phyloP scores from a whole-genome alignment of 2,113 vertebrate genomes.

The Psettodes erumei region DNA sequence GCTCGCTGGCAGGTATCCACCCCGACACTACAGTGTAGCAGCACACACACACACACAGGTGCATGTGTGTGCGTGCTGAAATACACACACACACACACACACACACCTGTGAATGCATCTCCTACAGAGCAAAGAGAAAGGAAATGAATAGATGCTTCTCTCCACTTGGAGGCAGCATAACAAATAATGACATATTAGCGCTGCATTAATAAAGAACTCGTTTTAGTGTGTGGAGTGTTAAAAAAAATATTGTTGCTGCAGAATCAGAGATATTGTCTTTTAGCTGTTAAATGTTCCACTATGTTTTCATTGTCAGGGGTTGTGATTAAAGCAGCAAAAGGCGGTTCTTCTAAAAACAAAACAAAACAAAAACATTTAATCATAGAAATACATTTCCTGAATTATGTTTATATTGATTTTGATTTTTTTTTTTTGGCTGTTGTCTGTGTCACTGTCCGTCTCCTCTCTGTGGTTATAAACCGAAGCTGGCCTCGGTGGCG shows the following conservation, averaged over 20 bases:
- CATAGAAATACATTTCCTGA: neutral
- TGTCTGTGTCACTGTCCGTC: slow-evolving; percentile 1
- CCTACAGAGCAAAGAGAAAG: neutral
- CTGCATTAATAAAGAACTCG: too few species aligned
- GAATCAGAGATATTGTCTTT: too few species aligned
- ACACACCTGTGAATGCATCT: neutral
- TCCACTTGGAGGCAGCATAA: neutral
- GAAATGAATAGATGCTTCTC: neutral
- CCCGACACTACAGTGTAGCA: slow-evolving; percentile 9
- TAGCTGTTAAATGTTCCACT: neutral
- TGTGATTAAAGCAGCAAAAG: too few species aligned
- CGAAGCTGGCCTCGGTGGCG: slow-evolving; percentile 4
- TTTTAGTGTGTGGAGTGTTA: too few species aligned
- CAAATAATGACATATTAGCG: neutral
- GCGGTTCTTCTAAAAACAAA: neutral
- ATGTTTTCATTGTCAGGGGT: too few species aligned
- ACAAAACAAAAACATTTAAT: too few species aligned
- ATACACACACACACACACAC: too few species aligned
- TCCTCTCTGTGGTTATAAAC: slow-evolving; percentile 42
- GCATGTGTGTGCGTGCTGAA: too few species aligned
- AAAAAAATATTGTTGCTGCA: too few species aligned
- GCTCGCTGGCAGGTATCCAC: slow-evolving; percentile 68
- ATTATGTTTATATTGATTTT: neutral
- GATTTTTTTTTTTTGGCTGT: too few species aligned
- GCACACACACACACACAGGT: slow-evolving; percentile 7